These are phyloP conservation scores for Glossophaga mutica DNA, from an alignment of 2,797 vertebrate species.

Conservation along the genomic window DNA sequence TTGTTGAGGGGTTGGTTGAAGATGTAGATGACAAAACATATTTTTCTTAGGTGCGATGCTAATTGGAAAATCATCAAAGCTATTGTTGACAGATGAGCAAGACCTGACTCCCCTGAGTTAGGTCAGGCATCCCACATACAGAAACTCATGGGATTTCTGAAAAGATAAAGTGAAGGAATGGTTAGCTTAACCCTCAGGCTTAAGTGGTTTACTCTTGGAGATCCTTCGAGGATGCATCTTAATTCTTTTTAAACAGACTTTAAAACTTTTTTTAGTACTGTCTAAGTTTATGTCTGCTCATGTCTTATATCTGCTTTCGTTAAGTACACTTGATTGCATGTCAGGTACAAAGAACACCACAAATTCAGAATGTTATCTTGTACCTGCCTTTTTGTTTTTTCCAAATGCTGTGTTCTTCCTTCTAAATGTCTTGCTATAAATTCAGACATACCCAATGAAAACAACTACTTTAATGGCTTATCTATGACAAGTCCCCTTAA, in stretches of 20 bases:
- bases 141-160: neutral
- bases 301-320: neutral
- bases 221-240: neutral
- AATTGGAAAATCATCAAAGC: neutral
- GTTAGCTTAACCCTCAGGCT: neutral
- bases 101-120: accelerated
- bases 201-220: neutral
- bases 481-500: too few species aligned
- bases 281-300: neutral
- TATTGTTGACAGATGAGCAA: neutral
- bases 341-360: too few species aligned
- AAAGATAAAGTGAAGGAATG: neutral
- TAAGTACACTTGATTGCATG: neutral
- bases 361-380: too few species aligned
- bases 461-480: neutral
- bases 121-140: accelerated
- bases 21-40: neutral
- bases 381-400: neutral
- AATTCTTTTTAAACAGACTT: neutral
- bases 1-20: neutral
- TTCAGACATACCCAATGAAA: neutral
- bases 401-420: neutral
- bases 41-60: neutral
- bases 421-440: neutral
- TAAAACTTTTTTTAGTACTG: neutral